Percentiles rank a stretch among this genome's conserved stretches.
Conservation (phyloP, 1,140 invertebrate genomes). For the Trissolcus basalis region DNA sequence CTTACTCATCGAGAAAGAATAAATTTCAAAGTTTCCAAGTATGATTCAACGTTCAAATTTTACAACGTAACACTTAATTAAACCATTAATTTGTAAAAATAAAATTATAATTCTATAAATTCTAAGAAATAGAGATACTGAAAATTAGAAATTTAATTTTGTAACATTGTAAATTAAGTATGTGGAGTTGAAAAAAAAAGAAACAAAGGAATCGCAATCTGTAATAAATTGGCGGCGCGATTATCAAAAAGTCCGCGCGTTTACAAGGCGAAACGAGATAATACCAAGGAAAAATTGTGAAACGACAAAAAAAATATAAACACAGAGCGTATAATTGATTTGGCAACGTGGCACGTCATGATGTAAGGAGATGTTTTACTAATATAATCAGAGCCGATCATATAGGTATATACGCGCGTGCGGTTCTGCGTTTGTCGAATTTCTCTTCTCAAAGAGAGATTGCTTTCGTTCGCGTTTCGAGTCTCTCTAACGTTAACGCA, state of each 20-base stretch:
- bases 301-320: slow-evolving; percentile 31
- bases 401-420: background rate
- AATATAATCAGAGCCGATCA: slow-evolving; percentile 15
- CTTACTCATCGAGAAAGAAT: too few species aligned
- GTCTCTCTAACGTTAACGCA: slow-evolving; percentile 13
- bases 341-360: slow-evolving; percentile 37
- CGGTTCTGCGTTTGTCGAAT: slow-evolving; percentile 15
- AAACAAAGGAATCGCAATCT: background rate
- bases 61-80: too few species aligned
- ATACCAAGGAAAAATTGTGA: slow-evolving; percentile 41
- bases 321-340: slow-evolving; percentile 38
- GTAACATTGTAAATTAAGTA: too few species aligned
- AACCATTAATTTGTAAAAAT: too few species aligned
- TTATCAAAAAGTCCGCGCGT: slow-evolving; percentile 16
- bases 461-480: slow-evolving; percentile 22
- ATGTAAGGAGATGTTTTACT: slow-evolving; percentile 42
- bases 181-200: too few species aligned
- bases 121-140: too few species aligned
- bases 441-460: slow-evolving; percentile 31
- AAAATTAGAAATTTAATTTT: too few species aligned
- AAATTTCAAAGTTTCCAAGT: too few species aligned
- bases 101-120: too few species aligned
- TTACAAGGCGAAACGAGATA: slow-evolving; percentile 17
- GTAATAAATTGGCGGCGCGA: slow-evolving; percentile 20
- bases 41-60: too few species aligned